Conservation (phyloP, 2,113 vertebrate genomes). For the Vulpes vulpes region DNA sequence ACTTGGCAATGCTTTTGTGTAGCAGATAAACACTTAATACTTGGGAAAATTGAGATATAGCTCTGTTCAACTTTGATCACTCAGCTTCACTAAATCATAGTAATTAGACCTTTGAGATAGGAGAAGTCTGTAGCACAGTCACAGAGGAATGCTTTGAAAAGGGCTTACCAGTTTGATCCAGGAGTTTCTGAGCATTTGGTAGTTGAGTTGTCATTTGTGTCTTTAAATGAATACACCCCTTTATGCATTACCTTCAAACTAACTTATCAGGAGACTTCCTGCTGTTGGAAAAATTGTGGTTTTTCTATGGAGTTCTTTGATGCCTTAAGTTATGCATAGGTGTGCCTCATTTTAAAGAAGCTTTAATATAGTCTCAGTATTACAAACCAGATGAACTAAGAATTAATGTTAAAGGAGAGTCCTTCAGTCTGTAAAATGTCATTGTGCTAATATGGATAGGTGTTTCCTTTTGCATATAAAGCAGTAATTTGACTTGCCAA, state of each 20-base stretch:
- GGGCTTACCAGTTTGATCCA: constrained; percentile 69
- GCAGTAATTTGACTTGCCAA: constrained; percentile 21
- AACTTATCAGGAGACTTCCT: constrained; percentile 1
- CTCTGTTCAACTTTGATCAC: constrained; percentile 61
- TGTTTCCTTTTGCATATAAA: constrained; percentile 45
- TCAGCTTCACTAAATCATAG: constrained; percentile 38
- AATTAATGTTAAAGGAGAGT: background rate
- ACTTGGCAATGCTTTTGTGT: constrained; percentile 63
- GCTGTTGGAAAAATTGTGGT: constrained; percentile 15
- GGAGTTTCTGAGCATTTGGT: constrained; percentile 70
- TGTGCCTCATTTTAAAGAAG: constrained; percentile 41
- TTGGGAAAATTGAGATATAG: constrained; percentile 62
- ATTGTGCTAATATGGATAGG: background rate
- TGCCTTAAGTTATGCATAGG: constrained; percentile 7
- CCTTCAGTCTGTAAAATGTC: constrained; percentile 34
- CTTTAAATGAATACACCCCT: constrained; percentile 53
- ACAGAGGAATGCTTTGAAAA: constrained; percentile 70
- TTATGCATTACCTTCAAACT: constrained; percentile 2
- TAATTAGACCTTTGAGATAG: constrained; percentile 61
- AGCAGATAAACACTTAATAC: constrained; percentile 68
- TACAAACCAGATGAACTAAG: constrained; percentile 32
- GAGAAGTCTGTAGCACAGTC: constrained; percentile 47
- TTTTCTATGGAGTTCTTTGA: constrained; percentile 24
- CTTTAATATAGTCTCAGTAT: background rate
- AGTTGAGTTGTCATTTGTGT: constrained; percentile 62